These are phyloP conservation scores for Varroa destructor DNA, from an alignment of 1,140 invertebrate genomes.

Conservation along the genomic window DNA sequence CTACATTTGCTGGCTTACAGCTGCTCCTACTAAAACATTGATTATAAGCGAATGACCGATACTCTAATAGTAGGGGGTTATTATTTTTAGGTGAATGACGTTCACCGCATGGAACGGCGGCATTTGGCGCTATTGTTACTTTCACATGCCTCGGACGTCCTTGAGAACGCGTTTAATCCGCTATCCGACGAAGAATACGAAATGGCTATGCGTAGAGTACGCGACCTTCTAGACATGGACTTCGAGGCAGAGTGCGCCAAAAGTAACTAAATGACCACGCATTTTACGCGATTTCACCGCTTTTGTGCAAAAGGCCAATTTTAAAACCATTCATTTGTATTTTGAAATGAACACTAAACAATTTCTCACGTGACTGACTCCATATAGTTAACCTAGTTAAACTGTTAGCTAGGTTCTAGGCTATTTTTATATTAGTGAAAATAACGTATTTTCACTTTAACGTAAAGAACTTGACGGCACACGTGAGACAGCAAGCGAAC, in stretches of 20 bases:
- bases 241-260: slow-evolving; percentile 83
- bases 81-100: slow-evolving; percentile 61
- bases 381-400: too few species aligned
- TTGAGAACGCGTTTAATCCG: slow-evolving; percentile 99
- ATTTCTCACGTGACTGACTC: too few species aligned
- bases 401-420: too few species aligned
- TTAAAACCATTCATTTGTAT: neutral
- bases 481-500: too few species aligned
- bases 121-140: slow-evolving; percentile 81
- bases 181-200: slow-evolving; percentile 97
- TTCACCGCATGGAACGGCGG: slow-evolving; percentile 89
- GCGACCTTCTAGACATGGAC: slow-evolving; percentile 87
- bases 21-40: too few species aligned
- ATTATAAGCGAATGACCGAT: too few species aligned
- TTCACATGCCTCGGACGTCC: slow-evolving; percentile 91
- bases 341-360: too few species aligned
- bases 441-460: too few species aligned
- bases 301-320: neutral
- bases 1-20: too few species aligned
- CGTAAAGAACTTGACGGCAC: too few species aligned
- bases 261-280: slow-evolving; percentile 29
- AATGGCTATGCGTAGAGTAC: slow-evolving; percentile 86
- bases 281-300: neutral
- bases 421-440: too few species aligned
- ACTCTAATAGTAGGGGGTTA: too few species aligned